Conservation (phyloP, 2,113 vertebrate species). For the Laterallus jamaicensis region DNA sequence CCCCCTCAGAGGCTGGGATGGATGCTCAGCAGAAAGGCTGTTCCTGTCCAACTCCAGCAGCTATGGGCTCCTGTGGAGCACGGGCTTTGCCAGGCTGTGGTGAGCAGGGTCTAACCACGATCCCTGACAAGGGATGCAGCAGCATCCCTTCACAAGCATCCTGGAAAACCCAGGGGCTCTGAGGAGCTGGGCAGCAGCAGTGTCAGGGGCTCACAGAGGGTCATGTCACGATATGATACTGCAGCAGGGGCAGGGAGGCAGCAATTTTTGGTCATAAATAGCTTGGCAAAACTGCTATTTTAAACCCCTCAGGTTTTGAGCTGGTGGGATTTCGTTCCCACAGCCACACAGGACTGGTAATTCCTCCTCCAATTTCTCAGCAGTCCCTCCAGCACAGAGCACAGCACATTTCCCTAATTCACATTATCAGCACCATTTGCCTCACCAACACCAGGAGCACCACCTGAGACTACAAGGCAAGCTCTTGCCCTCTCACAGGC, state of each 20-base stretch:
- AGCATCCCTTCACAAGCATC: not conserved
- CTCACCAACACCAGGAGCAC: not conserved
- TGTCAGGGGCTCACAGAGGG: not conserved
- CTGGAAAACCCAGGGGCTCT: not conserved
- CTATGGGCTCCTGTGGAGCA: not conserved
- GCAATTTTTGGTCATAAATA: not conserved
- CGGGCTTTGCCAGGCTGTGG: rapidly evolving
- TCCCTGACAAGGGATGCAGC: not conserved
- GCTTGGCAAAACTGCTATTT: not conserved
- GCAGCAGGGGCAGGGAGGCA: not conserved
- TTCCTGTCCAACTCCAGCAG: not conserved
- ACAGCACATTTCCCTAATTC: not conserved
- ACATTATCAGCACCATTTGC: slow-evolving; percentile 7
- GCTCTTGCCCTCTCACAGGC: not conserved
- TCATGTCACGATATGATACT: rapidly evolving
- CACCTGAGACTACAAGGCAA: not conserved
- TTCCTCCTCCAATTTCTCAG: not conserved
- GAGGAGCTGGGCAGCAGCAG: not conserved
- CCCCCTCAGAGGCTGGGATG: not conserved
- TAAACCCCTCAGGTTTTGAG: not conserved
- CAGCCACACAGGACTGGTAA: not conserved
- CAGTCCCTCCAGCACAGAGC: not conserved
- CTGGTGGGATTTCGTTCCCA: not conserved
- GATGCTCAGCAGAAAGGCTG: not conserved
- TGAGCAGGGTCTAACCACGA: rapidly evolving